Evolutionary conservation across 2,888 invertebrate species (phyloP).

Genomic region (Stenchaetothrips biformis): DNA sequence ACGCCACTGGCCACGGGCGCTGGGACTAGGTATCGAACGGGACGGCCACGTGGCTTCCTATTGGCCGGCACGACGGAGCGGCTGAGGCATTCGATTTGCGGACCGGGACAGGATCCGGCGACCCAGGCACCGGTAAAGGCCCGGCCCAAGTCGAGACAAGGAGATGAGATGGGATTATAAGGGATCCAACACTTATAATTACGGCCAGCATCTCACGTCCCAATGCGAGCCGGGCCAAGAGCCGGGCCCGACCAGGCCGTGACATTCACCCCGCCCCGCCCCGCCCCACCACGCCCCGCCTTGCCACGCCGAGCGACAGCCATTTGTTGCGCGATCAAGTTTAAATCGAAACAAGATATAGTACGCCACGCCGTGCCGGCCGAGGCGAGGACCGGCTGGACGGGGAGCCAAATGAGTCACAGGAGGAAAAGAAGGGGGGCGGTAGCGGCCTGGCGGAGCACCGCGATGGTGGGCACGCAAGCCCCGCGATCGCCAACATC

Average conservation of each 20-base stretch:
- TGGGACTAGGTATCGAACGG: no score
- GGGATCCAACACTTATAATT: conserved; percentile 1
- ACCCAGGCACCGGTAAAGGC: no score
- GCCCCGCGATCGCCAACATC: conserved; percentile 13
- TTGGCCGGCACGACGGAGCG: no score
- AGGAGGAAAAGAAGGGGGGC: neutral
- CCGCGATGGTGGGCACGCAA: conserved; percentile 7
- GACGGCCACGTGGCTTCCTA: no score
- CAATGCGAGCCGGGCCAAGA: neutral
- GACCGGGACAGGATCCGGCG: no score
- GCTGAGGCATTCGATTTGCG: no score
- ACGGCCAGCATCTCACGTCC: neutral
- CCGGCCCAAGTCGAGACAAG: no score
- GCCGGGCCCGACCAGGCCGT: no score
- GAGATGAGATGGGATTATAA: no score
- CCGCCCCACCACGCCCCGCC: neutral
- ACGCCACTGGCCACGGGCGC: no score
- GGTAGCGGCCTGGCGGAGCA: neutral
- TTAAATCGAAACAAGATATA: conserved; percentile 25
- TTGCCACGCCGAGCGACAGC: neutral
- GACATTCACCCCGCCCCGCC: neutral
- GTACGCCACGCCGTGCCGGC: neutral
- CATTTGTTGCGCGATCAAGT: conserved; percentile 15
- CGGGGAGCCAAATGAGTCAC: conserved; percentile 7
- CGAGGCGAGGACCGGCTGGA: neutral